Base-by-base conservation (phyloP, 2,113 vertebrate genomes). In the Atrichornis clamosus region DNA sequence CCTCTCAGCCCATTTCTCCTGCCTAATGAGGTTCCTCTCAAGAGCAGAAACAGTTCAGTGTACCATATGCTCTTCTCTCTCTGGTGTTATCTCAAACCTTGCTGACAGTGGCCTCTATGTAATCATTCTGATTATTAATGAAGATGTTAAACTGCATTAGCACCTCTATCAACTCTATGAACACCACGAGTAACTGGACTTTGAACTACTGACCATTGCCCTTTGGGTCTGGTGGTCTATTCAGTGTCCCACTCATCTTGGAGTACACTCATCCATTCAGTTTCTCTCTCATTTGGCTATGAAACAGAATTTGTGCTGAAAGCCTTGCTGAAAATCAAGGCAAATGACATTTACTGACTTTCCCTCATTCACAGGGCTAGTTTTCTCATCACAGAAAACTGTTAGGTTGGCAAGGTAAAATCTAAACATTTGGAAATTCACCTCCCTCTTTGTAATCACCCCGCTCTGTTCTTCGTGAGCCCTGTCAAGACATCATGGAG, bases 41-140 rank as follows among this genome's bases (percentile, higher is more conserved):
- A 59, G 0, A 2, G n/a, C 58, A 75, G 46, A 18, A 46, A 7
- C 15, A 41, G 14, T 6, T 7, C 39, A 53, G 4, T 3, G 1
- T 26, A 50, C 27, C 9, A 30, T 6, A 33, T 50, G 33, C 41
- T 64, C 44, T 69, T 55, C 6, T 20, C 30, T 30, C 23, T 35
- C 35, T 27, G 20, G 9, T 42, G 20, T 28, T 47, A 42, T 1
- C 44, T 64, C 62, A 76, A 84, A 84, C 10, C 32, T 23, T 59
- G 47, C 19, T 59, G 39, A 41, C 28, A 63, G 2, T 6, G 5
- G 41, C 63, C n/a, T 89, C 24, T 35, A 6, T 27, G 13, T 35
- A 53, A 65, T 53, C 6, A 53, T 46, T 89, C 14, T 53, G 7
- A 5, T 78, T 84, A 21, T 47, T 53, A 78, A 65, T 56, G 16